Evolutionary conservation across 64 coral and sea anemone species (phyloP).

Genomic region (Montipora sp.): DNA sequence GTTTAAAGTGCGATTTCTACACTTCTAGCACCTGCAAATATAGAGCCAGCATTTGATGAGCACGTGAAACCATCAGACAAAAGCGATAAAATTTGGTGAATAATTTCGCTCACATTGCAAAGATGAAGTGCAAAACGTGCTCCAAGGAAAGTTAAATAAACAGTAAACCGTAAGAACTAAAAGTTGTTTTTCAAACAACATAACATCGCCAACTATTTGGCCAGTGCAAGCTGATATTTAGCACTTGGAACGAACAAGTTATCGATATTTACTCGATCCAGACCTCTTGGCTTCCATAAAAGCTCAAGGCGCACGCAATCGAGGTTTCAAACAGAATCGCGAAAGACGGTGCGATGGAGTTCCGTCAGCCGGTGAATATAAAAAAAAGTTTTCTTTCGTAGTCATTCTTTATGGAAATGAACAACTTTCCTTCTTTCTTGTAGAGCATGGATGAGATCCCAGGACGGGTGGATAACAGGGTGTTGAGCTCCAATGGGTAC

Average conservation of each 20-base stretch:
- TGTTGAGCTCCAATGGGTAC: slow-evolving; percentile 43
- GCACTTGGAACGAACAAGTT: background rate
- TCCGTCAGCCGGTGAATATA: slow-evolving; percentile 43
- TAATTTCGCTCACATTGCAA: background rate
- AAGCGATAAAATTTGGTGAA: background rate
- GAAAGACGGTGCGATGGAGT: slow-evolving; percentile 39
- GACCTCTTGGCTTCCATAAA: slow-evolving; percentile 28
- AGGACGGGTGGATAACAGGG: slow-evolving; percentile 33
- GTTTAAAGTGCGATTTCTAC: slow-evolving; percentile 6
- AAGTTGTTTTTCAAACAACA: background rate
- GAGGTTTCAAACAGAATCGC: slow-evolving; percentile 34
- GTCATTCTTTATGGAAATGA: background rate
- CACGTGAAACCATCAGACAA: slow-evolving; percentile 13
- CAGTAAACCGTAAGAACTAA: background rate
- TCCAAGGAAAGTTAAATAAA: background rate
- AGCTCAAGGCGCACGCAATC: slow-evolving; percentile 28
- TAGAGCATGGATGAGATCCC: slow-evolving; percentile 39
- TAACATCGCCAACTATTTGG: slow-evolving; percentile 15
- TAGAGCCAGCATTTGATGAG: slow-evolving; percentile 14
- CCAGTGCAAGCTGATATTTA: slow-evolving; percentile 3
- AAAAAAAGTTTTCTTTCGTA: background rate
- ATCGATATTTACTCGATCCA: slow-evolving; percentile 8
- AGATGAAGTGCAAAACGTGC: background rate
- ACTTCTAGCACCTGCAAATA: slow-evolving; percentile 21
- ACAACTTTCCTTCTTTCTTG: slow-evolving; percentile 34